Conservation (phyloP, 2,888 invertebrate genomes). For the Patella pellucida region DNA sequence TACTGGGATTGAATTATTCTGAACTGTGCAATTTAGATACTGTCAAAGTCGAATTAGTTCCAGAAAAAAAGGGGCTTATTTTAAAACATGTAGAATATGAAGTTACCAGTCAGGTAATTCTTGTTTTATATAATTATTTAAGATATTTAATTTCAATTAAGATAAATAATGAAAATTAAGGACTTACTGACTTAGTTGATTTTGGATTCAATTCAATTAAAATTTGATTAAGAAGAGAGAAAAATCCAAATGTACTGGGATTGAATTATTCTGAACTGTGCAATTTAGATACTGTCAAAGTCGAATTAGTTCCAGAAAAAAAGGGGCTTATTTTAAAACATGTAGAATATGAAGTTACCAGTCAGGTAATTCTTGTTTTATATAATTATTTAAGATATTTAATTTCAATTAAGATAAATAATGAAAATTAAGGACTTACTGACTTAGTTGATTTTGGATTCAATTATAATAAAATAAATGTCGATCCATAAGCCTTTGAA, state of each 20-base stretch:
- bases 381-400: not conserved
- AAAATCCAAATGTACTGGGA: conserved; percentile 66
- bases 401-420: not conserved
- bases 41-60: conserved; percentile 70
- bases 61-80: conserved; percentile 72
- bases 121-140: not conserved
- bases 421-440: not conserved
- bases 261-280: conserved; percentile 66
- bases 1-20: conserved; percentile 64
- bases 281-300: conserved; percentile 68
- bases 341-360: conserved; percentile 72
- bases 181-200: not conserved
- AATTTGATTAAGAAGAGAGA: conserved; percentile 62
- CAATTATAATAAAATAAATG: not conserved
- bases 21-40: conserved; percentile 69
- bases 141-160: not conserved
- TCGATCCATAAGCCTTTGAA: too few species aligned
- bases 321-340: conserved; percentile 72
- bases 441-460: not conserved
- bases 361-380: conserved; percentile 60
- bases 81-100: conserved; percentile 73
- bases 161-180: not conserved
- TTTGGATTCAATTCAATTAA: too few species aligned
- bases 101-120: conserved; percentile 69
- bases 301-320: conserved; percentile 71